Evolutionary conservation across 2,797 vertebrate species (phyloP), one percentile per base, ranked within the genome.

Genomic region (Notolepis coatsorum): DNA sequence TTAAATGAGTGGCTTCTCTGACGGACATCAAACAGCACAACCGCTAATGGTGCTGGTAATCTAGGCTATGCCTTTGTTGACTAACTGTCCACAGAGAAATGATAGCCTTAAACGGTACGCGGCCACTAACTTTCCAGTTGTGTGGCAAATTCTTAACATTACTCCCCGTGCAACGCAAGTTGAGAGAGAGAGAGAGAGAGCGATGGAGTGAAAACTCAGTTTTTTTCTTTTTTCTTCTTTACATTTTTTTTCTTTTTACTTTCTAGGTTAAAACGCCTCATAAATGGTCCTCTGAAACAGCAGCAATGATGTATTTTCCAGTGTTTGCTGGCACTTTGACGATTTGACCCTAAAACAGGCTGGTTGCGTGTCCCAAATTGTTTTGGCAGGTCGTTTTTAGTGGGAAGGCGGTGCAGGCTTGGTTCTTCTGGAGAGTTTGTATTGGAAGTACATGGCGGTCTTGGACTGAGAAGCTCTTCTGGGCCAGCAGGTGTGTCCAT

Each of bases 401-500:
- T 60, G 55, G 8, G 37, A 35, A 25, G 63, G 65, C 49, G 31
- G 52, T 7, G 35, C 12, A 2, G 61, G 30, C 50, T 76, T 86
- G 56, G 67, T 86, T 68, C 87, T 80, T 74, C 76, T 90, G 50
- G 69, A 90, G 57, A 85, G 80, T 82, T 91, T 92, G 71, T 90
- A 90, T 56, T 74, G 77, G 67, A 77, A 84, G 81, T 91, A 90
- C 79, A 85, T 80, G 69, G 10, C 35, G 45, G 80, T 62, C 69
- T 48, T 81, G 76, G 88, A 82, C 81, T 71, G 84, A 12, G 59
- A 65, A 59, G 79, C 85, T 75, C 75, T 90, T 80, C 67, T 78
- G 77, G 82, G 84, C 84, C 71, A 50, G 84, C 92, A 92, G 86
- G 80, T 88, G 76, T 41, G 80, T 57, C 89, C 86, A 5, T 90